Evolutionary conservation across 2,888 invertebrate genomes (phyloP).

Genomic region (Leptinotarsa juncta): DNA sequence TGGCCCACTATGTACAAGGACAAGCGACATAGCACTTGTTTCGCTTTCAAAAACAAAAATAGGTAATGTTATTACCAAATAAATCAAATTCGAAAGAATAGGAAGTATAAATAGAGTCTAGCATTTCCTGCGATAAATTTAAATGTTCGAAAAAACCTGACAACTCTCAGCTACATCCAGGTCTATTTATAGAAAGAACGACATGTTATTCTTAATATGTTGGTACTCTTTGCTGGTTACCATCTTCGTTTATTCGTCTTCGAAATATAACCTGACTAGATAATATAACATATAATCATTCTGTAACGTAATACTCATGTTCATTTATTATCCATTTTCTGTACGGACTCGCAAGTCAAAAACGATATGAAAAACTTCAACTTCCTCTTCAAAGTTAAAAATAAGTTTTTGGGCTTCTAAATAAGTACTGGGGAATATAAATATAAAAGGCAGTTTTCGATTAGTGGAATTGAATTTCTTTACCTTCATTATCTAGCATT

Average conservation of each 20-base stretch:
- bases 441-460: not conserved
- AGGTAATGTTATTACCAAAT: not conserved
- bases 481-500: no score
- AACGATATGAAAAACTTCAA: not conserved
- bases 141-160: not conserved
- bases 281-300: not conserved
- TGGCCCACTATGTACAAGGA: no score
- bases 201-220: not conserved
- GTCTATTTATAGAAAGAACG: slow-evolving; percentile 1
- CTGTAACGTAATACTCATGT: slow-evolving; percentile 1
- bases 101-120: not conserved
- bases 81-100: not conserved
- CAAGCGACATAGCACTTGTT: not conserved
- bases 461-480: not conserved
- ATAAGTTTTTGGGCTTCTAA: not conserved
- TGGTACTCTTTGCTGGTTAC: not conserved
- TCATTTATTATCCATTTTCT: not conserved
- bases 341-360: not conserved
- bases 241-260: not conserved
- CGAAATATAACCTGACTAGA: slow-evolving; percentile 3
- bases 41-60: not conserved
- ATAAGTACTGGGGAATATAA: not conserved
- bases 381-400: slow-evolving; percentile 1
- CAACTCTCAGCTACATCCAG: not conserved
- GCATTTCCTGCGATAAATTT: slow-evolving; percentile 1